phyloP scores from a whole-genome alignment of 2,113 vertebrate species.

The Arothron firmamentum region DNA sequence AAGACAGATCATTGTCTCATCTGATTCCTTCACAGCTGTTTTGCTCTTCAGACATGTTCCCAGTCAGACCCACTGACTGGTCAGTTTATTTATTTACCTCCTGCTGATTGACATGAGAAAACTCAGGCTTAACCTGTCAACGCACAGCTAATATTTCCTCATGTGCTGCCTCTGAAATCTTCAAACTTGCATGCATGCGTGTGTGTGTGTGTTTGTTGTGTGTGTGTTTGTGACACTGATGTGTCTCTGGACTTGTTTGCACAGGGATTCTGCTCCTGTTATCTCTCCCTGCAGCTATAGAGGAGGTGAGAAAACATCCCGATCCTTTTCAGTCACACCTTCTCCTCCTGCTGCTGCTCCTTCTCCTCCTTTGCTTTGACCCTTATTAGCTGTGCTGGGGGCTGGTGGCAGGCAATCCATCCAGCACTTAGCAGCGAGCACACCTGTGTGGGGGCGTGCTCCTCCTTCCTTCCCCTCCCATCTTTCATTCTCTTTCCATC shows the following conservation, averaged over 20 bases:
- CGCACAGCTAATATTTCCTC: slow-evolving; percentile 54
- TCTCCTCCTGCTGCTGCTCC: slow-evolving; percentile 20
- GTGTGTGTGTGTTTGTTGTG: slow-evolving; percentile 17
- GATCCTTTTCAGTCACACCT: not conserved
- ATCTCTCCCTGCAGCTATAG: slow-evolving; percentile 64
- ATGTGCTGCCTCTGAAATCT: slow-evolving; percentile 10
- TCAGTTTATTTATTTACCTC: slow-evolving; percentile 50
- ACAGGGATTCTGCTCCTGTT: slow-evolving; percentile 64
- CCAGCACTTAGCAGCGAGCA: slow-evolving; percentile 35
- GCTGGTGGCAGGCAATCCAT: slow-evolving; percentile 58
- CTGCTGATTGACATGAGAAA: slow-evolving; percentile 54
- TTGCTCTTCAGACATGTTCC: slow-evolving; percentile 25
- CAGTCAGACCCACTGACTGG: slow-evolving; percentile 43
- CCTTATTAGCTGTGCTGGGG: slow-evolving; percentile 57
- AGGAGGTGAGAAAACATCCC: slow-evolving; percentile 53
- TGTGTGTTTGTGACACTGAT: slow-evolving; percentile 18
- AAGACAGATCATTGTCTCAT: not conserved
- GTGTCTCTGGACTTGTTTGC: slow-evolving; percentile 68
- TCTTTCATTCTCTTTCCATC: slow-evolving; percentile 36
- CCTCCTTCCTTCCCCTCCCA: slow-evolving; percentile 27
- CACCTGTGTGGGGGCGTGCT: slow-evolving; percentile 62
- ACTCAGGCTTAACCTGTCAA: slow-evolving; percentile 54
- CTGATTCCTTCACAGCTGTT: slow-evolving; percentile 28
- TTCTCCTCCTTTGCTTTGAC: slow-evolving; percentile 55
- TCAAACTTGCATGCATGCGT: slow-evolving; percentile 29